Percentiles rank a stretch among this genome's conserved stretches.
These are phyloP conservation scores for Clinocottus analis DNA, from an alignment of 2,113 vertebrate genomes.

Conservation along the genomic window DNA sequence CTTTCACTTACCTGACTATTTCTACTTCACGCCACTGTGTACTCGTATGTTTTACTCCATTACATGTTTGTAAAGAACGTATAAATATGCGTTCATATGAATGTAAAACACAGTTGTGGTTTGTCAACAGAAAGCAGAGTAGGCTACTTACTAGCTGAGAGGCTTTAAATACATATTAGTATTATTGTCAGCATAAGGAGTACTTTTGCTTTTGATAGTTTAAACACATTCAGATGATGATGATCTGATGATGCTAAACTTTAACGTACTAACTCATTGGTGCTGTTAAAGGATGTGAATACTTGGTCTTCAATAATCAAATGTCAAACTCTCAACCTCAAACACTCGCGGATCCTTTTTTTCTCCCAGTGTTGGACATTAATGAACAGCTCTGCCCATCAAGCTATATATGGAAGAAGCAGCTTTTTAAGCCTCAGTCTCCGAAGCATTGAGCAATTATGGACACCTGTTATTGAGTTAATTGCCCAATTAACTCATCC, in stretches of 20 bases:
- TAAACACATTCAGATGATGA: not conserved
- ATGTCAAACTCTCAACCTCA: not conserved
- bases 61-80: too few relatives aligned
- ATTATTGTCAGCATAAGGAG: too few relatives aligned
- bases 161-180: too few relatives aligned
- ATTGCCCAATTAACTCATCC: conserved; percentile 84
- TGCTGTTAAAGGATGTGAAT: not conserved
- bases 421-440: conserved; percentile 72
- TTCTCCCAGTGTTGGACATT: not conserved
- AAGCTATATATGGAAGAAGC: conserved; percentile 55
- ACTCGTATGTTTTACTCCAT: not conserved
- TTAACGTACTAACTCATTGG: too few relatives aligned
- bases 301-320: not conserved
- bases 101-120: too few relatives aligned
- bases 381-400: conserved; percentile 54
- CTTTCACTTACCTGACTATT: not conserved
- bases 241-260: not conserved
- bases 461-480: conserved; percentile 83
- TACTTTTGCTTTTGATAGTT: not conserved
- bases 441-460: conserved; percentile 79
- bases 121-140: too few relatives aligned
- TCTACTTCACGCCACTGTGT: not conserved
- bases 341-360: not conserved
- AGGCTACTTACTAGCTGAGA: too few relatives aligned
- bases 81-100: too few relatives aligned